Percentiles rank a stretch among this genome's conserved stretches.
phyloP scores from a whole-genome alignment of 2,797 vertebrate species.

The Crenuchus spilurus region DNA sequence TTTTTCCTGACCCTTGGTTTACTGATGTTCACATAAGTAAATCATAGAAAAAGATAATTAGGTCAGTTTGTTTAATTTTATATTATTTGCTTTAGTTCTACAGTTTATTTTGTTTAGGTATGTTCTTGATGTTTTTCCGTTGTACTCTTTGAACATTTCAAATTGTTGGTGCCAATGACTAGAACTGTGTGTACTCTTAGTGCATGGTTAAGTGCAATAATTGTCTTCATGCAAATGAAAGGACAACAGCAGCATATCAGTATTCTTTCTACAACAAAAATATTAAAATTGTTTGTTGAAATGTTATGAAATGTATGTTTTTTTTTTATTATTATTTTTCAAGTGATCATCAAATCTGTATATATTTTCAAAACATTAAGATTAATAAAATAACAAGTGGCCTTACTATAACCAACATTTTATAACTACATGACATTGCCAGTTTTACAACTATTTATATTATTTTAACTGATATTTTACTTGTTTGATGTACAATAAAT shows the following conservation, averaged over 20 bases:
- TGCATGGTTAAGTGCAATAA: constrained; percentile 46
- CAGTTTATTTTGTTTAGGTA: too few species aligned
- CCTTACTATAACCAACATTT: too few species aligned
- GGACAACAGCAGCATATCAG: neutral
- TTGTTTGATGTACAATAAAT: too few species aligned
- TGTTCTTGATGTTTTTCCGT: neutral
- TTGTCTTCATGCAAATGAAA: neutral
- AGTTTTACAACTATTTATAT: too few species aligned
- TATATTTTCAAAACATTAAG: too few species aligned
- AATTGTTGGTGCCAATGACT: constrained; percentile 10
- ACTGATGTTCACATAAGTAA: neutral
- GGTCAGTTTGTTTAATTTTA: neutral
- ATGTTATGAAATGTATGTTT: too few species aligned
- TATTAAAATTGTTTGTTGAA: too few species aligned
- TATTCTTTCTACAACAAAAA: neutral
- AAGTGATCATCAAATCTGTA: too few species aligned
- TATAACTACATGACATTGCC: too few species aligned
- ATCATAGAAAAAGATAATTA: neutral
- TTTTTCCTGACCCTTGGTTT: neutral
- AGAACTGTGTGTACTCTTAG: constrained; percentile 6
- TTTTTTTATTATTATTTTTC: too few species aligned
- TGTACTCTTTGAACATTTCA: neutral
- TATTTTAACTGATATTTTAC: too few species aligned
- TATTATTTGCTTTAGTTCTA: neutral
- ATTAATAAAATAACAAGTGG: too few species aligned